phyloP scores from a whole-genome alignment of 2,797 vertebrate species.

The Danio jaintianensis region DNA sequence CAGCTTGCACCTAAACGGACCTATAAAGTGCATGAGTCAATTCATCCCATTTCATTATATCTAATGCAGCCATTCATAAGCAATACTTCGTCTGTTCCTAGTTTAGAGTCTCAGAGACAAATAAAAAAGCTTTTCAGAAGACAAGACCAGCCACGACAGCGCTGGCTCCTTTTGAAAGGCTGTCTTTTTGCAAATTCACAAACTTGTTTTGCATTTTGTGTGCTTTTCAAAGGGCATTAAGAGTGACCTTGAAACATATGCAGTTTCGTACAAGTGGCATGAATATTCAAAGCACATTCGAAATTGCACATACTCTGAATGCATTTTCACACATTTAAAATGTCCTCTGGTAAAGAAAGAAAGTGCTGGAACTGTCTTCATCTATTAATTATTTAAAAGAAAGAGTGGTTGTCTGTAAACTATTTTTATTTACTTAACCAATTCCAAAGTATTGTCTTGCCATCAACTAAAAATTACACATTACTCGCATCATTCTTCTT shows the following conservation, averaged over 20 bases:
- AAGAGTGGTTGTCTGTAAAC: no score
- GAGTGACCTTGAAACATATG: conserved; percentile 20
- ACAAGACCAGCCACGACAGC: background rate
- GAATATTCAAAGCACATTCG: conserved; percentile 22
- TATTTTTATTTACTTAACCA: background rate
- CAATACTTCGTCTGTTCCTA: background rate
- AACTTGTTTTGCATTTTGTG: conserved; percentile 10
- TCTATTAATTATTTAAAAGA: background rate
- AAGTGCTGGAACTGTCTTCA: background rate
- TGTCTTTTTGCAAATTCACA: background rate
- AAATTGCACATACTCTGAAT: background rate
- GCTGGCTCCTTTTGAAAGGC: background rate
- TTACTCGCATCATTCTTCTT: background rate
- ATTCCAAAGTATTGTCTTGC: background rate
- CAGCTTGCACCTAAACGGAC: background rate
- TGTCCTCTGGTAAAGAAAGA: background rate
- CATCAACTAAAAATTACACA: background rate
- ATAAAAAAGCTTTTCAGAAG: background rate
- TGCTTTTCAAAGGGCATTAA: conserved; percentile 7
- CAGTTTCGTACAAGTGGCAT: conserved; percentile 5
- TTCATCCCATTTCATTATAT: background rate
- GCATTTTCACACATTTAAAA: conserved; percentile 28
- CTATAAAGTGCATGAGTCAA: background rate
- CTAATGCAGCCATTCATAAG: conserved; percentile 10
- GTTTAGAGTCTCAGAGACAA: background rate